Base-by-base conservation (phyloP, 2,113 vertebrate genomes). In the Actinemys pallida region DNA sequence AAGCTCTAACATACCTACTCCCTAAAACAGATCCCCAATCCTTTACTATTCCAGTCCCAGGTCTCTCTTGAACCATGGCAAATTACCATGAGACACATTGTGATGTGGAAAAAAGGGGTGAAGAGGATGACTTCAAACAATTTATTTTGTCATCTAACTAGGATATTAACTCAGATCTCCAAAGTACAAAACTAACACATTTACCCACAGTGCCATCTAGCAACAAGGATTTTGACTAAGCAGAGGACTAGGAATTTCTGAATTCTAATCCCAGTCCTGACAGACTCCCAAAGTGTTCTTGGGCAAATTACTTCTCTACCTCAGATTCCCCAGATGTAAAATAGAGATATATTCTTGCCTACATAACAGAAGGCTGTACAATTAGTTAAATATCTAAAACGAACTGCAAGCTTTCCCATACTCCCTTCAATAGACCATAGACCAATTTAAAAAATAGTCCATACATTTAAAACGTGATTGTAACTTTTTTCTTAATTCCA, bases 171-270 rank as follows among this genome's bases (percentile, higher is more conserved):
- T 87, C 16, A 62, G 47, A 1, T 45, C 83, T 93, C 5, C 0
- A 42, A 3, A 83, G 19, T 31, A 57, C 10, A 92, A 47, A 81
- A 93, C 83, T 91, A 35, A 91, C 81, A 88, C 50, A 59, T 89
- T 88, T 91, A 94, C 49, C 50, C 20, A 24, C 50, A n/a, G 50
- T 13, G 20, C 50, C 20, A 53, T 45, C 2, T 93, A 84, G 49
- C 39, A 81, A 16, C 47, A 80, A 3, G 17, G 45, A 19, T 54
- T 29, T 89, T 65, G 62, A 45, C 14, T 87, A 93, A 56, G 52
- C 16, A 16, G 85, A 88, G 81, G 72, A 16, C 19, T 19, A 76
- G 49, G 78, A 86, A 22, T 0, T 2, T 6, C 6, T n/a, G 14
- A 92, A 20, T 24, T 83, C 69, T 62, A 13, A 45, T 90, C 39